Base-by-base conservation (phyloP, 2,888 invertebrate species). In the Macrosiphum euphorbiae region DNA sequence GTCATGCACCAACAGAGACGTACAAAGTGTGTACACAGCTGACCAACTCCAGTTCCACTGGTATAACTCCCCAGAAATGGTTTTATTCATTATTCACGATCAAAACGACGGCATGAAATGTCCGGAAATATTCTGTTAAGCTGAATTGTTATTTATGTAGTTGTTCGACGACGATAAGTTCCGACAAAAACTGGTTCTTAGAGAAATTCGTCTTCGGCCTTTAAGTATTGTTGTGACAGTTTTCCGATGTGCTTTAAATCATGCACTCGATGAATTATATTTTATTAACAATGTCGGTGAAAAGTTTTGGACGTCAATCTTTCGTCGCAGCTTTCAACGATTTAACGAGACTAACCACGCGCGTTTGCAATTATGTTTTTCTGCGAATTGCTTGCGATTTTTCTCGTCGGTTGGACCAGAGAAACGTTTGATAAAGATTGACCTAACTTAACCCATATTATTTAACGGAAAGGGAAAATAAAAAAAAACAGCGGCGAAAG, bases 381-480 rank as follows among this genome's bases (percentile, higher is more conserved):
- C 8, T 28, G 11, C 11, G 3, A 28, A 61, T 61, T 61, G 11
- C 28, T 61, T 28, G 11, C 0, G 11, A 35, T 26, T 41, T 26
- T 58, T 58, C 26, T 24, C 24, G 5, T 55, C 7, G 7, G 5
- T 55, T 5, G 55, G 16, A 67, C n/a, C 2, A 44, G 44, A 44
- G 47, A 47, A 0, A 47, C 47, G 47, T 47, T 47, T 11, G 11
- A 11, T 47, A 47, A 47, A 47, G 47, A 11, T 11, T 47, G 11
- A 47, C 47, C 47, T 47, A 47, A 10, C 47, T 11, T 47, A 47
- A 47, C 47, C 47, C 16, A n/a, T 5, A 67, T 13, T 13, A 67
- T n/a, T 28, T 67, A n/a, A n/a, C 13, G 0, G n/a, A n/a, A 5
- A n/a, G 1, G n/a, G 10, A 7, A 5, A n/a, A 0, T n/a, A 67